These are phyloP conservation scores for Rhogogaster chlorosoma DNA, from an alignment of 2,888 invertebrate genomes.

Conservation along the genomic window DNA sequence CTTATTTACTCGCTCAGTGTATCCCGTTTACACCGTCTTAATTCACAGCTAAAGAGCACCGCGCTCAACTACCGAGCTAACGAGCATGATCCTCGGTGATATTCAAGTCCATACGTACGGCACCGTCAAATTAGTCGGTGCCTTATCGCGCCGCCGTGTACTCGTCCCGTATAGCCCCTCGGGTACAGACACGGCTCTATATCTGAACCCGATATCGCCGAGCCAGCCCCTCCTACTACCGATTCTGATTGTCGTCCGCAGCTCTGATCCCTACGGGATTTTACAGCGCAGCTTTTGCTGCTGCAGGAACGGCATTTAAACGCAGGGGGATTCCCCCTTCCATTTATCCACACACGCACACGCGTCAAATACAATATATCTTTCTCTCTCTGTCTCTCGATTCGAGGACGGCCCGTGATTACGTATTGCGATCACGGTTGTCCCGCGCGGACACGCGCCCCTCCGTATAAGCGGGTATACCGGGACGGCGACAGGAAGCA, in stretches of 20 bases:
- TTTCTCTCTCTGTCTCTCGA: constrained; percentile 1
- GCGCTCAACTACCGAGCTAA: neutral
- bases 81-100: constrained; percentile 13
- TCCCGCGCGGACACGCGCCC: constrained; percentile 64
- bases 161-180: constrained; percentile 8
- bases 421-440: constrained; percentile 76
- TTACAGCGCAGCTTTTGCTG: constrained; percentile 1
- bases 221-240: neutral
- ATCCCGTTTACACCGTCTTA: constrained; percentile 15
- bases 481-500: constrained; percentile 73
- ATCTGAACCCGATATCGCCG: constrained; percentile 27
- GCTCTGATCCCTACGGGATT: constrained; percentile 33
- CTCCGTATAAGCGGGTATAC: constrained; percentile 11
- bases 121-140: constrained; percentile 26
- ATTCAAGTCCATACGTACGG: constrained; percentile 7
- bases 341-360: neutral
- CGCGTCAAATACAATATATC: neutral
- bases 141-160: constrained; percentile 21
- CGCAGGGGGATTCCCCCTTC: neutral
- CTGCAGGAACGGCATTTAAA: constrained; percentile 33
- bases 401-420: constrained; percentile 67
- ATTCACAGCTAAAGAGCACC: constrained; percentile 8
- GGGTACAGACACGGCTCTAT: constrained; percentile 18
- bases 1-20: neutral
- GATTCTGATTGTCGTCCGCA: constrained; percentile 34